phyloP scores from a whole-genome alignment of 2,888 invertebrate genomes.

The Phyto melanocephala region DNA sequence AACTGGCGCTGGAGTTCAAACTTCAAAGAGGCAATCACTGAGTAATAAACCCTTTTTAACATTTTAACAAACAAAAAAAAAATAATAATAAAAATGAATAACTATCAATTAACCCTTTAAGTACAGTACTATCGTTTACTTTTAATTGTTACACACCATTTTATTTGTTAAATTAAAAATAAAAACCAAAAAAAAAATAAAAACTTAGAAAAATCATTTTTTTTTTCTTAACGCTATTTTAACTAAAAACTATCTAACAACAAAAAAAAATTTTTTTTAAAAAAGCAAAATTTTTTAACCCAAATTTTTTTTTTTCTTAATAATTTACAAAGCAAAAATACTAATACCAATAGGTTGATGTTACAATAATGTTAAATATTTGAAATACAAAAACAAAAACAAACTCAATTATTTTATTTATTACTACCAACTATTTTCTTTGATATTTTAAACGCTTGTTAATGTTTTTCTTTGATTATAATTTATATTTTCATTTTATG shows the following conservation, averaged over 20 bases:
- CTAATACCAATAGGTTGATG: constrained; percentile 66
- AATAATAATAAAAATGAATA: not conserved
- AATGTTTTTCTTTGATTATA: constrained; percentile 63
- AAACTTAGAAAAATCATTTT: constrained; percentile 69
- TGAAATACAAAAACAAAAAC: constrained; percentile 47
- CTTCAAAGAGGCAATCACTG: constrained; percentile 97
- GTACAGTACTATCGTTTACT: constrained; percentile 55
- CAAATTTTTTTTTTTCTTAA: too few relatives aligned
- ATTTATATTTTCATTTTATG: constrained; percentile 60
- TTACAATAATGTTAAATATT: constrained; percentile 69
- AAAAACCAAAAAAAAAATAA: constrained; percentile 61
- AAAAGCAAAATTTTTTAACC: constrained; percentile 66
- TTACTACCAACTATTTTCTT: constrained; percentile 62
- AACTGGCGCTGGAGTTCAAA: constrained; percentile 94
- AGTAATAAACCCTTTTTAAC: constrained; percentile 75
- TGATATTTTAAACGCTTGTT: constrained; percentile 63
- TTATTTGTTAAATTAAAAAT: constrained; percentile 70
- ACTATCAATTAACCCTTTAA: constrained; percentile 58
- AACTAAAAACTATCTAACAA: constrained; percentile 65
- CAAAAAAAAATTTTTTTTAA: too few relatives aligned
- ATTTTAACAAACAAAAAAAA: constrained; percentile 29
- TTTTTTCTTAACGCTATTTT: constrained; percentile 26
- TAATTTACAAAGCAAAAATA: constrained; percentile 27
- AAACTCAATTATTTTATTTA: constrained; percentile 50
- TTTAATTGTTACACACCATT: constrained; percentile 75